A percentile compares a stretch with the other conserved stretches of the same genome.
phyloP scores from a whole-genome alignment of 2,888 invertebrate genomes.

The Drosophila anceps region DNA sequence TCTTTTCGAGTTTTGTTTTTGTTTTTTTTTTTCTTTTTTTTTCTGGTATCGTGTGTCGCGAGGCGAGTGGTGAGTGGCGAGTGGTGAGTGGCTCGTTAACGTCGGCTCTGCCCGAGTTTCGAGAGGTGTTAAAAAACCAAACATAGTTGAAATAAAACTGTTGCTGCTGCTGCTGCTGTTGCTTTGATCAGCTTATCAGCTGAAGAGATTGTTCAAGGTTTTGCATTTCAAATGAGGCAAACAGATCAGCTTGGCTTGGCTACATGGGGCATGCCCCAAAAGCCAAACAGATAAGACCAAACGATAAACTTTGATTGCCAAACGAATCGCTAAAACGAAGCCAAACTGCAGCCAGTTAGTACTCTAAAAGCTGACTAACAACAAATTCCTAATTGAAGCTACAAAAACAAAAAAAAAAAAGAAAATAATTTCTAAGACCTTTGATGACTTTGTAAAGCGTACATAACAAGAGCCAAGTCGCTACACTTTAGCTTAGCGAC shows the following conservation, averaged over 20 bases:
- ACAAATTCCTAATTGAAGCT: background rate
- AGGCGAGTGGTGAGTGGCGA: constrained; percentile 21
- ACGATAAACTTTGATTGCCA: constrained; percentile 48
- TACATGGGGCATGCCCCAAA: constrained; percentile 44
- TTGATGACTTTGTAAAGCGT: background rate
- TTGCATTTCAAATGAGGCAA: constrained; percentile 73
- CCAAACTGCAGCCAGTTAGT: background rate
- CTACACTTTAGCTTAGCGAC: no score
- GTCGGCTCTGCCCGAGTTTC: constrained; percentile 35
- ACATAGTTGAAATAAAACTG: constrained; percentile 24
- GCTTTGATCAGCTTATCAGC: constrained; percentile 56
- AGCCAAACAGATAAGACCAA: constrained; percentile 35
- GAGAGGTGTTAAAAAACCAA: constrained; percentile 49
- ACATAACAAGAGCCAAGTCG: background rate
- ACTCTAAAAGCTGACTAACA: background rate
- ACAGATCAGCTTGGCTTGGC: constrained; percentile 12
- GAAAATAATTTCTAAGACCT: background rate
- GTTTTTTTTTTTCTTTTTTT: background rate
- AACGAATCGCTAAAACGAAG: constrained; percentile 31
- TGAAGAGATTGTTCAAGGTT: constrained; percentile 59
- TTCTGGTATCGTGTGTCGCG: constrained; percentile 5
- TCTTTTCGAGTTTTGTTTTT: background rate
- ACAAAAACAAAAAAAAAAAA: background rate
- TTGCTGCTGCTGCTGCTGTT: constrained; percentile 32
- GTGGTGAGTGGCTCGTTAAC: constrained; percentile 61